These are phyloP conservation scores for Iphiclides podalirius DNA, from an alignment of 2,888 invertebrate genomes.

Conservation along the genomic window DNA sequence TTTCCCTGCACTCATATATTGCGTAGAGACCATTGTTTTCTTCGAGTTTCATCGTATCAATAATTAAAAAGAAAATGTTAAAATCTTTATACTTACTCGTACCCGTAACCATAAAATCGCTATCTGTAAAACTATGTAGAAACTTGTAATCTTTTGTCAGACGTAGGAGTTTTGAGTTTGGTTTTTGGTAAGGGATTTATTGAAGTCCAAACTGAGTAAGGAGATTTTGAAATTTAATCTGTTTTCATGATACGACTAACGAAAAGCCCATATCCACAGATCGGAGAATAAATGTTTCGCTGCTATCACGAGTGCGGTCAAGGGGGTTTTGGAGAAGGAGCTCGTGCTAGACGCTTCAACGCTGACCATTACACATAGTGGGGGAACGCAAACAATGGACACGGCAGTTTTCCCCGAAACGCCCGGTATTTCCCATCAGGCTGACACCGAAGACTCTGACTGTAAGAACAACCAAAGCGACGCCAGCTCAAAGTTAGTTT, in stretches of 20 bases:
- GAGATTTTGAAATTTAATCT: no score
- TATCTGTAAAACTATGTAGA: no score
- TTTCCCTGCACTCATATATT: conserved; percentile 26
- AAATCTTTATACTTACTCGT: no score
- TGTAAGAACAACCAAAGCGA: conserved; percentile 50
- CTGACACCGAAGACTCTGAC: conserved; percentile 55
- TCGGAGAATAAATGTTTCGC: conserved; percentile 83
- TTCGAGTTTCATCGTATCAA: no score
- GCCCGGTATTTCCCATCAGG: conserved; percentile 50
- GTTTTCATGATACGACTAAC: no score
- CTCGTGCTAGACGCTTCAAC: conserved; percentile 47
- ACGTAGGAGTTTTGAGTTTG: no score
- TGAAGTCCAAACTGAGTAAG: no score
- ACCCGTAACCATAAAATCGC: no score
- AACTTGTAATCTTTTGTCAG: no score
- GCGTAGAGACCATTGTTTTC: no score
- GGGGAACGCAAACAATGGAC: conserved; percentile 46
- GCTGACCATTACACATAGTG: conserved; percentile 37
- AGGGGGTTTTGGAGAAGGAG: conserved; percentile 54
- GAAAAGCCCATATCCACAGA: conserved; percentile 58
- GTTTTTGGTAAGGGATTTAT: no score
- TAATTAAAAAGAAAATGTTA: no score
- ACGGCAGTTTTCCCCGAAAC: conserved; percentile 51
- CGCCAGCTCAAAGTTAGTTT: conserved; percentile 39
- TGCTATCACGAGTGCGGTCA: conserved; percentile 48